These are phyloP conservation scores for Acanthopagrus latus DNA, from an alignment of 2,797 vertebrate species.

Conservation along the genomic window DNA sequence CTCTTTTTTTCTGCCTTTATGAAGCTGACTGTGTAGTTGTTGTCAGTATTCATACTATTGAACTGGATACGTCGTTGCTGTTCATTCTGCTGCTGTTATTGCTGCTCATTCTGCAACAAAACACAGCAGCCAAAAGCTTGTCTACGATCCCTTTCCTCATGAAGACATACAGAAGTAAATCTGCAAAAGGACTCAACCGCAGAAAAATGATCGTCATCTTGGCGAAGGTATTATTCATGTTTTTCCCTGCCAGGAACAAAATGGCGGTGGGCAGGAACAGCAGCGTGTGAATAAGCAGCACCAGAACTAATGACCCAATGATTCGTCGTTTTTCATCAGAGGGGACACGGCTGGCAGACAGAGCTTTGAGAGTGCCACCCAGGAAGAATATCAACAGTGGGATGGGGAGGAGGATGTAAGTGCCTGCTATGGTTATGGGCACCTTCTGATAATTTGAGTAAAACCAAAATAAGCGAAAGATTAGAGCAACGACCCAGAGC, in stretches of 20 bases:
- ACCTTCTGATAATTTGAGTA: no score
- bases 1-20: neutral
- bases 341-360: neutral
- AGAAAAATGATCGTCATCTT: no score
- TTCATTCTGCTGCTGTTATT: neutral
- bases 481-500: constrained; percentile 17
- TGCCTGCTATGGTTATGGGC: no score
- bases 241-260: no score
- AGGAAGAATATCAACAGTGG: constrained; percentile 35
- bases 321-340: no score
- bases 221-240: no score
- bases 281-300: no score
- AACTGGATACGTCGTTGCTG: no score
- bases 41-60: neutral
- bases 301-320: no score
- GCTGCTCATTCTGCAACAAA: constrained; percentile 10
- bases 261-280: neutral
- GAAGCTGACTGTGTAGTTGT: neutral
- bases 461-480: neutral
- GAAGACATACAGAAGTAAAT: no score
- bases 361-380: constrained; percentile 22
- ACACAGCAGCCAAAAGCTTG: constrained; percentile 2
- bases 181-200: no score
- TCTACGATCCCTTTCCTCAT: no score
- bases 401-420: constrained; percentile 8